phyloP scores from a whole-genome alignment of 2,797 vertebrate species.

The Clarias laeviceps region DNA sequence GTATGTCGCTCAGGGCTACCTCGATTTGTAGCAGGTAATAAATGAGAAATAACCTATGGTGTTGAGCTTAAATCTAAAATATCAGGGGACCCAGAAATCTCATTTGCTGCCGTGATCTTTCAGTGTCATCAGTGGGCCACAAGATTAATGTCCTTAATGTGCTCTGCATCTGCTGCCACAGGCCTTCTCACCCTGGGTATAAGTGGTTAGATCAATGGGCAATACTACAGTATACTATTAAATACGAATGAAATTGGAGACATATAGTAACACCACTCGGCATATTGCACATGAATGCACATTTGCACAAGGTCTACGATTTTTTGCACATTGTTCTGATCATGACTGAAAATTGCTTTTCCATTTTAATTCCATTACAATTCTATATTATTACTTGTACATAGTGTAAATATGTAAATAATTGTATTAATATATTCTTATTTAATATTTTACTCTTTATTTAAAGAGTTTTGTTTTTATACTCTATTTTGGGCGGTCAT shows the following conservation, averaged over 20 bases:
- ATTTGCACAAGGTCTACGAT: too few species aligned
- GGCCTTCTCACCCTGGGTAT: constrained; percentile 26
- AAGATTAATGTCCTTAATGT: constrained; percentile 58
- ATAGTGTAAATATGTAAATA: too few species aligned
- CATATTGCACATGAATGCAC: too few species aligned
- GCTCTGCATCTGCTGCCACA: constrained; percentile 46
- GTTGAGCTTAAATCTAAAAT: constrained; percentile 46
- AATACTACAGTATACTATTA: constrained; percentile 20
- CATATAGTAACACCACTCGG: neutral
- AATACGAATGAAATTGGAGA: constrained; percentile 38
- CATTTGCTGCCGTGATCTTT: constrained; percentile 54
- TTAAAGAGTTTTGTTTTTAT: too few species aligned
- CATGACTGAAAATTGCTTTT: too few species aligned
- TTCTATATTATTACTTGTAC: too few species aligned
- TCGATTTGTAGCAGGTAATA: constrained; percentile 37
- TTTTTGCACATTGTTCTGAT: too few species aligned
- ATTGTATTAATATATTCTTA: too few species aligned
- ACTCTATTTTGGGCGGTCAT: too few species aligned
- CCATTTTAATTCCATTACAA: too few species aligned
- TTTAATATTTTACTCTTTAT: too few species aligned
- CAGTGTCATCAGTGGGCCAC: constrained; percentile 45
- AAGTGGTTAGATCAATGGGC: constrained; percentile 26
- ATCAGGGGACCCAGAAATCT: constrained; percentile 50
- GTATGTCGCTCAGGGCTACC: neutral
- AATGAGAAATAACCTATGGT: constrained; percentile 33